phyloP scores from a whole-genome alignment of 2,113 vertebrate genomes.

The Noctilio leporinus region DNA sequence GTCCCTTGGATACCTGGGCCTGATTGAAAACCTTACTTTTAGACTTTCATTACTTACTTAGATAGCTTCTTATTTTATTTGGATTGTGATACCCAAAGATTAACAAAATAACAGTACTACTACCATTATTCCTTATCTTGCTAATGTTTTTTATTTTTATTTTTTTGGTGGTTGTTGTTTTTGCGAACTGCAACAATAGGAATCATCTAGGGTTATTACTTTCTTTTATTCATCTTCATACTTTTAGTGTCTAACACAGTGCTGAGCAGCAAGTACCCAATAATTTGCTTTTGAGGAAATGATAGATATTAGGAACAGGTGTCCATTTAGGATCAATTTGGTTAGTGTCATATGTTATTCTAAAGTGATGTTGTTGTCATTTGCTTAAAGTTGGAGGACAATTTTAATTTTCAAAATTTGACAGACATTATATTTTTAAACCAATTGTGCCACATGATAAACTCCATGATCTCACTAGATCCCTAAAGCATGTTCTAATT shows the following conservation, averaged over 20 bases:
- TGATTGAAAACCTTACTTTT: neutral
- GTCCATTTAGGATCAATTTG: neutral
- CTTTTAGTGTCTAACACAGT: neutral
- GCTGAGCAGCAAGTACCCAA: neutral
- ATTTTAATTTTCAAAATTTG: conserved; percentile 1
- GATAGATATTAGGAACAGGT: neutral
- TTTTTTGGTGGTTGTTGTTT: too few relatives aligned
- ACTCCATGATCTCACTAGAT: neutral
- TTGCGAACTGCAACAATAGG: neutral
- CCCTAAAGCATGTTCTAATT: neutral
- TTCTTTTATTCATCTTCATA: neutral
- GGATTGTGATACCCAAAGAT: neutral
- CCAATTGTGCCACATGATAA: neutral
- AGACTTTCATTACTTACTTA: neutral
- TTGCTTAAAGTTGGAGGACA: neutral
- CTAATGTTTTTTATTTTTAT: neutral
- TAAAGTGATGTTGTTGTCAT: neutral
- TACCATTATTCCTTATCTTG: neutral
- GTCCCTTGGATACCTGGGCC: neutral
- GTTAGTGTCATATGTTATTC: neutral
- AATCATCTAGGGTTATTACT: neutral
- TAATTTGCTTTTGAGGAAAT: neutral
- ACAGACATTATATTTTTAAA: neutral
- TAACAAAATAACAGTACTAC: neutral
- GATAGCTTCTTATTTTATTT: neutral